Base-by-base conservation (phyloP, 2,113 vertebrate species). In the Scatophagus argus region DNA sequence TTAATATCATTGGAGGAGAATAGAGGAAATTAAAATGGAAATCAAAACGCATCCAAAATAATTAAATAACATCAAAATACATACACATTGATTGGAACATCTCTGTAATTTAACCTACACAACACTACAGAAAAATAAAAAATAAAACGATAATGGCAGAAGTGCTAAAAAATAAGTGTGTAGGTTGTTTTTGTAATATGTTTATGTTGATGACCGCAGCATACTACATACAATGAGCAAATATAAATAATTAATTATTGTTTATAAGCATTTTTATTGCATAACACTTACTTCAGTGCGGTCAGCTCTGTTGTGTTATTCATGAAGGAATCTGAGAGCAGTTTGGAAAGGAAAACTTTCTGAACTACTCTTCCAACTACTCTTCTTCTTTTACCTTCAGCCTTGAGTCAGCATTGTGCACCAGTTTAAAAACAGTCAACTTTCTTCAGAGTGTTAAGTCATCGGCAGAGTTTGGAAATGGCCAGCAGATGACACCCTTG, bases 401-500 rank as follows among this genome's bases (percentile, higher is more conserved):
- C 6, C 11, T 29, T 17, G 5, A 39, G 3, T n/a, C 10, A 41
- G 36, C 27, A 7, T 19, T 19, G 12, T 70, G 27, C 11, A n/a
- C 6, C 12, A 70, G 14, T 14, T 47, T 36, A n/a, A 51, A 25
- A 29, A 12, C 13, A 27, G 44, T 4, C 9, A 47, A 8, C 4
- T 67, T 14, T 39, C 7, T 36, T 44, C 7, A 19, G 27, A 8
- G n/a, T 31, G 21, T 61, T 5, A 27, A 8, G 12, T 3, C 11
- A 6, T 61, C 36, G 68, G 55, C 23, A 49, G n/a, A 32, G 46
- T 43, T 55, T 66, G 8, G 46, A 80, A 56, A 29, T 21, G 55
- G 10, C 77, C 77, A 71, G 56, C 14, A 77, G 86, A 60, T 62
- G 75, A 39, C 60, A 61, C 31, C 25, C 9, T 66, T 51, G 32